These are phyloP conservation scores for Hylaeus anthracinus DNA, from an alignment of 1,140 invertebrate species.

Conservation along the genomic window DNA sequence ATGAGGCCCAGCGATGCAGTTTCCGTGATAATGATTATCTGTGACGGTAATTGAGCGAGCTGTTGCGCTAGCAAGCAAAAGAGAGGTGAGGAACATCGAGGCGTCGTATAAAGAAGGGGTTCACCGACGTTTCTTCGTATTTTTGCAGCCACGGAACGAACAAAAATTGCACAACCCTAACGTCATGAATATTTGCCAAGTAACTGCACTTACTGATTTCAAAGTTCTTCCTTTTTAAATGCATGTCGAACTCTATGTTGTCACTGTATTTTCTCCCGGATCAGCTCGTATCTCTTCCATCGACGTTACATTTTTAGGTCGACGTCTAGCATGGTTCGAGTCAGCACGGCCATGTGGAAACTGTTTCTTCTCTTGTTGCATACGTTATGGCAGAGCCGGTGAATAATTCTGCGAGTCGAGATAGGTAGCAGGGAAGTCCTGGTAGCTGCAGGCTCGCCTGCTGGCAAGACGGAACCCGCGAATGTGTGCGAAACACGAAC, in stretches of 20 bases:
- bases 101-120: not conserved
- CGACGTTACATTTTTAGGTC: not conserved
- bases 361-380: not conserved
- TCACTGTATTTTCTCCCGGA: too few species aligned
- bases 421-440: conserved; percentile 31
- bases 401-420: conserved; percentile 31
- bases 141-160: not conserved
- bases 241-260: too few species aligned
- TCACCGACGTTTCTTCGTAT: not conserved
- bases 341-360: not conserved
- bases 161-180: not conserved
- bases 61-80: conserved; percentile 37
- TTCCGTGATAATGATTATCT: conserved; percentile 76
- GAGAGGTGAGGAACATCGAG: conserved; percentile 2
- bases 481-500: conserved; percentile 27
- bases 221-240: too few species aligned
- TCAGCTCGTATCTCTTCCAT: conserved; percentile 1
- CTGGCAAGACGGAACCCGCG: conserved; percentile 24
- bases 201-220: too few species aligned
- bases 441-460: conserved; percentile 38
- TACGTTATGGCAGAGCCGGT: not conserved
- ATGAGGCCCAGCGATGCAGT: conserved; percentile 74
- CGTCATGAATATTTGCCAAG: too few species aligned
- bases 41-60: conserved; percentile 73
- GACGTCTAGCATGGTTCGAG: not conserved